A percentile compares a stretch with the other conserved stretches of the same genome.
phyloP scores from a whole-genome alignment of 1,140 invertebrate species.

The Aphaenogaster floridana region DNA sequence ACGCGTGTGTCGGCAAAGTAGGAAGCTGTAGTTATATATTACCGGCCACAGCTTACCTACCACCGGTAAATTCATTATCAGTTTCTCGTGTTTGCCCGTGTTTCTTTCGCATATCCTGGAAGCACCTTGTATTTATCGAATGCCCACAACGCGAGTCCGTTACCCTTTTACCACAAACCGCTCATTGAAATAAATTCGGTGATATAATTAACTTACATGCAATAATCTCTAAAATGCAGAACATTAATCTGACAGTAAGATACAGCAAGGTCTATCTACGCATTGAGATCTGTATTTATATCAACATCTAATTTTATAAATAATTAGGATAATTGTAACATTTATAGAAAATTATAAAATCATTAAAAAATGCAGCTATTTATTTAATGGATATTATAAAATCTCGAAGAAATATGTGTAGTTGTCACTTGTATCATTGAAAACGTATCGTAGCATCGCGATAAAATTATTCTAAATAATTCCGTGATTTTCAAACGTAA shows the following conservation, averaged over 20 bases:
- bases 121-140: constrained; percentile 27
- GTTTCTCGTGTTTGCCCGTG: not conserved
- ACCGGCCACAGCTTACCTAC: constrained; percentile 36
- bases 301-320: not conserved
- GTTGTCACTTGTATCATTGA: not conserved
- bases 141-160: not conserved
- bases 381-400: not conserved
- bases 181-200: not conserved
- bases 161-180: constrained; percentile 4
- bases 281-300: not conserved
- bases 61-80: not conserved
- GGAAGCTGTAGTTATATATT: not conserved
- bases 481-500: not conserved
- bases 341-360: not conserved
- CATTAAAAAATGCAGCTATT: not conserved
- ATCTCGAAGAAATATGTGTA: not conserved
- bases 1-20: constrained; percentile 50
- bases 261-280: not conserved
- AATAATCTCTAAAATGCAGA: not conserved
- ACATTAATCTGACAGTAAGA: not conserved
- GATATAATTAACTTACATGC: not conserved
- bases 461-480: constrained; percentile 3
- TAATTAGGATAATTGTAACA: not conserved
- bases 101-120: not conserved
- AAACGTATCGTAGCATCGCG: not conserved